phyloP scores from a whole-genome alignment of 1,140 invertebrate species.

The Meloidogyne hapla region DNA sequence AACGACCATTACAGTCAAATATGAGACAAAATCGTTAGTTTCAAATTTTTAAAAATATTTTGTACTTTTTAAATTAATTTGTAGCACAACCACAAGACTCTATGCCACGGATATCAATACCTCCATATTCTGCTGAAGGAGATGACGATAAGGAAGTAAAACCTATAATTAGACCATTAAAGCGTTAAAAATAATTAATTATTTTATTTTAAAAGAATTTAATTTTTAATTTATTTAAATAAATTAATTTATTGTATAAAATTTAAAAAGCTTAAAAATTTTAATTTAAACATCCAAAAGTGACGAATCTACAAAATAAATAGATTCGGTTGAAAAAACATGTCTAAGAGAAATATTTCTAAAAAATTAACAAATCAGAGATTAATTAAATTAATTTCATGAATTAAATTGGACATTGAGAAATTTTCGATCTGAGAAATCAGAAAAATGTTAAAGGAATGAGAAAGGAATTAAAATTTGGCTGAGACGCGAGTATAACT shows the following conservation, averaged over 20 bases:
- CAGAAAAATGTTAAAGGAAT: too few species aligned
- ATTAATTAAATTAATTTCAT: too few species aligned
- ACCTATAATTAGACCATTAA: conserved; percentile 16
- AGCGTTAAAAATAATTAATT: too few species aligned
- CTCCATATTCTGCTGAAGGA: conserved; percentile 17
- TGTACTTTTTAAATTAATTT: neutral
- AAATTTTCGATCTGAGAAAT: too few species aligned
- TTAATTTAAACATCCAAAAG: too few species aligned
- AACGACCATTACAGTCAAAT: neutral
- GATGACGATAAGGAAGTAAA: conserved; percentile 26
- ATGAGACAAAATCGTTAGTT: neutral
- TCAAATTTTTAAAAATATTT: neutral
- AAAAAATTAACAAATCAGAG: too few species aligned
- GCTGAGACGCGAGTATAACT: too few species aligned
- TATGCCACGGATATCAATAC: conserved; percentile 19
- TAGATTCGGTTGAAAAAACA: too few species aligned
- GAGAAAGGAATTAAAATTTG: too few species aligned
- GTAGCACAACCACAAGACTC: neutral
- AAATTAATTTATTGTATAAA: neutral
- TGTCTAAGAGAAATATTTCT: too few species aligned
- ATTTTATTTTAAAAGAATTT: neutral
- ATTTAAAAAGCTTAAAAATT: neutral
- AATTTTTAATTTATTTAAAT: neutral
- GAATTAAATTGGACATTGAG: too few species aligned
- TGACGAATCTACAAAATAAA: too few species aligned